Evolutionary conservation across 2,113 vertebrate species (phyloP), one percentile per base, ranked within the genome.

Genomic region (Amblyornis subalaris): DNA sequence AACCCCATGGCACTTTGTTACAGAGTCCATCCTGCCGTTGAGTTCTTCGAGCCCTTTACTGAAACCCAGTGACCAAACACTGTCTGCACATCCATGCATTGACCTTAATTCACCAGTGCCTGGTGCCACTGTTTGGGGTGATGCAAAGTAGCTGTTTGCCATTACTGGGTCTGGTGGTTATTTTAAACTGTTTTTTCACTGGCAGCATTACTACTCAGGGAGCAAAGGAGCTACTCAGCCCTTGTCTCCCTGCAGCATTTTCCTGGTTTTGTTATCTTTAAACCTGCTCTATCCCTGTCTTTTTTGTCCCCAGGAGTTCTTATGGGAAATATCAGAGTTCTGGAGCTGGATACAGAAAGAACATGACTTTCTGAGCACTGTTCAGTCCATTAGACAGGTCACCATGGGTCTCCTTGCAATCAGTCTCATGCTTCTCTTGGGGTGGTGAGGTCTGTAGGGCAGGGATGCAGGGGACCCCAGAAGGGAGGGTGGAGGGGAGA

Each of bases 391-490:
- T 44, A 18, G 61, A 38, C 28, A n/a, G 26, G 16, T 53, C 23
- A 28, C 15, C 0, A 0, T 25, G 28, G 15, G 14, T 40, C 19
- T 81, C 35, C 48, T 64, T 60, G 36, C 29, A 17, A 19, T 57
- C 0, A 0, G 5, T 42, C 21, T 83, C 60, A 5, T 0, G 2
- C 55, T 71, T 77, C 18, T 55, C 21, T 44, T 82, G 44, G 4
- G 3, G 2, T 35, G 6, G 12, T 65, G 31, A 36, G 18, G 10
- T 67, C 33, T 60, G 12, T 29, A 67, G 69, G 20, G 5, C 9
- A 53, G 35, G 29, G 54, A 29, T 61, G 13, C 14, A 60, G 42
- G 13, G 4, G 25, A 35, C 3, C 11, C 3, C 1, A 3, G 40
- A 36, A 28, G 24, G n/a, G 22, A 22, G 36, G 20, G 18, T 31